Evolutionary conservation across 1,140 invertebrate genomes (phyloP), one percentile per base, ranked within the genome.

Genomic region (Drosophila setifemur): DNA sequence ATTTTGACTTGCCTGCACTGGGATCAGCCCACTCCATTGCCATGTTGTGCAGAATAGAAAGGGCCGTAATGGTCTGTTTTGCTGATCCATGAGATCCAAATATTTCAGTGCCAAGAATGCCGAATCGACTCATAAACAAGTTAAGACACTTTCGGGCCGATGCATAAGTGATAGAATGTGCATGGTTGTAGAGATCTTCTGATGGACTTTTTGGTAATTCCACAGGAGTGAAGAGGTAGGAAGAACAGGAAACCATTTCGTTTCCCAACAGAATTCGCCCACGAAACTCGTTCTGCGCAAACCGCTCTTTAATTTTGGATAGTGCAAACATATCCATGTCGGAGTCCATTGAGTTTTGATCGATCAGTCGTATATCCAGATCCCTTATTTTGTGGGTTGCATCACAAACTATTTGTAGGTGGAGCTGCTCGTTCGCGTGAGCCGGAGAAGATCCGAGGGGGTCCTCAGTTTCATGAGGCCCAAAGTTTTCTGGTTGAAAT

Each of bases 271-370:
- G 39, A 31, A 89, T 72, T 2, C 86, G 81, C 6, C 86, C 86
- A 23, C 86, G 86, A 45, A 89, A 89, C 45, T 89, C 86, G 44
- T 89, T 89, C 18, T 89, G 86, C 16, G 89, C 86, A 6, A 89
- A 89, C 0, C 86, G 77, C 14, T 89, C 86, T 23, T 68, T 89
- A 33, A 89, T 89, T 19, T 73, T 52, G 0, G 81, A 79, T 16
- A 79, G 40, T 3, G 61, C 31, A n/a, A 83, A 89, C 12, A 89
- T 52, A 9, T 89, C 81, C 0, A 45, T 39, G 8, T 67, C 50
- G 9, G 70, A 63, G 9, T 45, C 43, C 2, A 45, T 14, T 8
- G 68, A 45, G 4, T 67, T 43, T 19, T 88, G 69, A 0, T 83
- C 63, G 1, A 73, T 48, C 3, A 82, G 29, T 7, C 71, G 76